phyloP scores from a whole-genome alignment of 2,797 vertebrate species.

The Gephyroberyx darwinii region DNA sequence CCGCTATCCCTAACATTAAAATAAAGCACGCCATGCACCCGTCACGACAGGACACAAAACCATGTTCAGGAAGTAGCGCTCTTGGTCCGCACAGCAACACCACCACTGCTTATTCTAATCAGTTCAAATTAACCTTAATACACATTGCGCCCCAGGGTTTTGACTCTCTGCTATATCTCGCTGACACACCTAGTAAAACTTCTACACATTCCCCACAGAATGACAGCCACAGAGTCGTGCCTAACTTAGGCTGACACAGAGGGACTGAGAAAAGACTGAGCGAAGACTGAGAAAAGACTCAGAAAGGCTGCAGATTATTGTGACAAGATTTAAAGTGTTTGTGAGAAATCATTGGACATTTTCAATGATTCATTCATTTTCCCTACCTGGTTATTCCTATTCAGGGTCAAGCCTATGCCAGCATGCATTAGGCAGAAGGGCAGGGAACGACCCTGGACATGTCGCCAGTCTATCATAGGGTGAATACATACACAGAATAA shows the following conservation, averaged over 20 bases:
- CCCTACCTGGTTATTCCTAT: no score
- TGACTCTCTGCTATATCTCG: conserved; percentile 66
- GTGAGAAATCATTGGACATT: not conserved
- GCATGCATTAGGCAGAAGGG: no score
- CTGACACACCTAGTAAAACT: conserved; percentile 79
- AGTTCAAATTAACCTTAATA: conserved; percentile 82
- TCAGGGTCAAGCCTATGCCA: no score
- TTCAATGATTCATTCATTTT: no score
- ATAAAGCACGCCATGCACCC: conserved; percentile 49
- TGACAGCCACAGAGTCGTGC: conserved; percentile 53
- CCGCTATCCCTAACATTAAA: conserved; percentile 45
- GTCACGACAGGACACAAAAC: conserved; percentile 59
- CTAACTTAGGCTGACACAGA: conserved; percentile 62
- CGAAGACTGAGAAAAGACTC: conserved; percentile 63
- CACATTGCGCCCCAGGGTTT: conserved; percentile 65
- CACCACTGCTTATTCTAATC: conserved; percentile 79
- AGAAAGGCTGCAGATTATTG: conserved; percentile 61
- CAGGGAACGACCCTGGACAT: no score
- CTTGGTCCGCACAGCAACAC: conserved; percentile 65
- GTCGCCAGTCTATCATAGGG: no score
- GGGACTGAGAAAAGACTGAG: conserved; percentile 63
- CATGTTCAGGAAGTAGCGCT: conserved; percentile 12
- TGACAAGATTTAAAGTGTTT: conserved; percentile 10
- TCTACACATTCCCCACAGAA: conserved; percentile 58
- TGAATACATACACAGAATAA: no score